Conservation (phyloP, 2,888 invertebrate species). For the Drosophila peninsularis region DNA sequence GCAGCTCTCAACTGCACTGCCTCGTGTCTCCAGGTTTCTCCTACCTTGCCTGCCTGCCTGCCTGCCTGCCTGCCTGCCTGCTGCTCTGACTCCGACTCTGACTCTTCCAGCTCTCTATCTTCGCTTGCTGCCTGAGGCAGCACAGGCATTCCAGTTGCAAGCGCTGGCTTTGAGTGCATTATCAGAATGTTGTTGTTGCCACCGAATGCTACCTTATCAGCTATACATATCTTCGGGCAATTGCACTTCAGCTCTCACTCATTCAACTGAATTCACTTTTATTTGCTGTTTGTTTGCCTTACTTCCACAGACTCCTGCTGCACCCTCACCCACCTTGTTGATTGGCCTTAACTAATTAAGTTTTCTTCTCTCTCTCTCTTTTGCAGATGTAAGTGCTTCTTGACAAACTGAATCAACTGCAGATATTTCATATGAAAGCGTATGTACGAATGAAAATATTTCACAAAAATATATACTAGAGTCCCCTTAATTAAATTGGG, state of each 20-base stretch:
- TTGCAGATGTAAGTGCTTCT: conserved; percentile 72
- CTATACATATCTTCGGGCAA: conserved; percentile 44
- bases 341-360: conserved; percentile 73
- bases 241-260: conserved; percentile 29
- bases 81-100: background rate
- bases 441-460: conserved; percentile 25
- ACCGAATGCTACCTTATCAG: conserved; percentile 49
- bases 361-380: conserved; percentile 67
- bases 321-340: conserved; percentile 35
- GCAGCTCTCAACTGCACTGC: conserved; percentile 36
- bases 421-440: conserved; percentile 20
- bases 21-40: conserved; percentile 17
- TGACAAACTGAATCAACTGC: conserved; percentile 11
- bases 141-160: conserved; percentile 23
- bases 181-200: conserved; percentile 27
- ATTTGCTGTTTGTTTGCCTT: conserved; percentile 55
- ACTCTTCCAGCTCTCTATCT: background rate
- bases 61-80: background rate
- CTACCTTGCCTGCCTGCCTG: background rate
- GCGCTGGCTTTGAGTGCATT: conserved; percentile 36
- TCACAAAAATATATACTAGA: background rate
- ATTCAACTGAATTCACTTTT: conserved; percentile 60
- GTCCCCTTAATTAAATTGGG: background rate
- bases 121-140: conserved; percentile 13
- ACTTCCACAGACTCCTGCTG: conserved; percentile 3